These are phyloP conservation scores for Erpobdella octoculata DNA, from an alignment of 2,888 invertebrate species.

Conservation along the genomic window DNA sequence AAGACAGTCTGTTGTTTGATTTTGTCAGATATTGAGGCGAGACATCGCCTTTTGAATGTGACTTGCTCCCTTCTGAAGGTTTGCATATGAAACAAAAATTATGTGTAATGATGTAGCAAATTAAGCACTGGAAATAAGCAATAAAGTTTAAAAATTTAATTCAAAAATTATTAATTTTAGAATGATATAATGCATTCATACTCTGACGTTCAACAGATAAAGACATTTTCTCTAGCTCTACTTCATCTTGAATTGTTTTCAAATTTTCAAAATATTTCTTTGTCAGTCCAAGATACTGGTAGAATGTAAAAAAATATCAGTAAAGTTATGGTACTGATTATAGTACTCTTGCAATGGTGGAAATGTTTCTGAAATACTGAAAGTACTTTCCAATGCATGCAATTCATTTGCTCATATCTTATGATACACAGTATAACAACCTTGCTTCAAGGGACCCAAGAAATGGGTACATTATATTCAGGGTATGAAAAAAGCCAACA, in stretches of 20 bases:
- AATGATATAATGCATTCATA: not conserved
- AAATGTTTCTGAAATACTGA: too few species aligned
- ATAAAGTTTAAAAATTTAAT: not conserved
- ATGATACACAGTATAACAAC: too few species aligned
- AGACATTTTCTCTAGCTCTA: constrained; percentile 77
- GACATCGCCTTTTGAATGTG: not conserved
- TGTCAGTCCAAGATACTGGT: not conserved
- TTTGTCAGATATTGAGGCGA: not conserved
- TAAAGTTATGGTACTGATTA: too few species aligned
- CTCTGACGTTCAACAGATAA: constrained; percentile 68
- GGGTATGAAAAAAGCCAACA: too few species aligned
- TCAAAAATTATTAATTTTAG: not conserved
- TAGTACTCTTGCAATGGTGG: too few species aligned
- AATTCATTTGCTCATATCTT: too few species aligned
- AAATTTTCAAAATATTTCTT: constrained; percentile 58
- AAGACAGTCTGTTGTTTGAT: not conserved
- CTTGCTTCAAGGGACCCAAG: too few species aligned
- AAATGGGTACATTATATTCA: too few species aligned
- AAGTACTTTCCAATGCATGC: too few species aligned
- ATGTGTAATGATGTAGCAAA: not conserved
- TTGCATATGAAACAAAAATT: constrained; percentile 6
- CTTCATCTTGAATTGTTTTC: constrained; percentile 84
- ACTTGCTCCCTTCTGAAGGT: not conserved
- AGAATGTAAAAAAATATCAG: too few species aligned
- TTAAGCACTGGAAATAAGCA: not conserved